Evolutionary conservation across 2,797 vertebrate genomes (phyloP).

Genomic region (Sphaeramia orbicularis): DNA sequence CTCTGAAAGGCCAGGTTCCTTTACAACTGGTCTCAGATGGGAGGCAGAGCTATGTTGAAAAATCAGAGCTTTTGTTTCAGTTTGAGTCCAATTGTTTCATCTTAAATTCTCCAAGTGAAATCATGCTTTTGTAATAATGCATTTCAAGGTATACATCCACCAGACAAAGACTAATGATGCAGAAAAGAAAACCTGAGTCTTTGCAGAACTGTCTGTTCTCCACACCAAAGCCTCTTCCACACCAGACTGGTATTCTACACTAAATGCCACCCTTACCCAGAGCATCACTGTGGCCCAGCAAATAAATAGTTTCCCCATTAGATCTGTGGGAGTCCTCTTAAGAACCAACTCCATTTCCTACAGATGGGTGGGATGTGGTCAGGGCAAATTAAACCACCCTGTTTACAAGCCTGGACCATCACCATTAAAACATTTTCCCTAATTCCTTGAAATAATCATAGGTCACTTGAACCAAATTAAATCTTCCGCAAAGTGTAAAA

Average conservation of each 20-base stretch:
- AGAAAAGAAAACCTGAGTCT: slow-evolving; percentile 57
- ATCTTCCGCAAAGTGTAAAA: slow-evolving; percentile 21
- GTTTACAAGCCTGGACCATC: slow-evolving; percentile 11
- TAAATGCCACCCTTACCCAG: slow-evolving; percentile 83
- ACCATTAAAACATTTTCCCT: not conserved
- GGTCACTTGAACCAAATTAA: not conserved
- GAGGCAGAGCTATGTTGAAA: slow-evolving; percentile 17
- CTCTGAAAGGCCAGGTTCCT: slow-evolving; percentile 54
- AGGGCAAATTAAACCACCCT: slow-evolving; percentile 56
- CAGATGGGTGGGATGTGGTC: slow-evolving; percentile 58
- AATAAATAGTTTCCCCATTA: slow-evolving; percentile 79
- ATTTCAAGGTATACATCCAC: slow-evolving; percentile 22
- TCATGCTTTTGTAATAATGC: slow-evolving; percentile 23
- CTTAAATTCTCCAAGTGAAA: slow-evolving; percentile 2
- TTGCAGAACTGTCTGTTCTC: slow-evolving; percentile 63
- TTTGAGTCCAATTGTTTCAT: slow-evolving; percentile 34
- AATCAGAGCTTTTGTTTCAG: slow-evolving; percentile 32
- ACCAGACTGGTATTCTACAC: slow-evolving; percentile 39
- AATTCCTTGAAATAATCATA: not conserved
- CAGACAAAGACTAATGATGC: slow-evolving; percentile 5
- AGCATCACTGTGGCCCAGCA: slow-evolving; percentile 85
- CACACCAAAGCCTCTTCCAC: slow-evolving; percentile 44
- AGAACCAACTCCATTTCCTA: slow-evolving; percentile 85
- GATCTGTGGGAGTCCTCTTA: slow-evolving; percentile 74
- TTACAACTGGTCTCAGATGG: slow-evolving; percentile 21